Conservation (phyloP, 2,888 invertebrate genomes). For the Myopa testacea region DNA sequence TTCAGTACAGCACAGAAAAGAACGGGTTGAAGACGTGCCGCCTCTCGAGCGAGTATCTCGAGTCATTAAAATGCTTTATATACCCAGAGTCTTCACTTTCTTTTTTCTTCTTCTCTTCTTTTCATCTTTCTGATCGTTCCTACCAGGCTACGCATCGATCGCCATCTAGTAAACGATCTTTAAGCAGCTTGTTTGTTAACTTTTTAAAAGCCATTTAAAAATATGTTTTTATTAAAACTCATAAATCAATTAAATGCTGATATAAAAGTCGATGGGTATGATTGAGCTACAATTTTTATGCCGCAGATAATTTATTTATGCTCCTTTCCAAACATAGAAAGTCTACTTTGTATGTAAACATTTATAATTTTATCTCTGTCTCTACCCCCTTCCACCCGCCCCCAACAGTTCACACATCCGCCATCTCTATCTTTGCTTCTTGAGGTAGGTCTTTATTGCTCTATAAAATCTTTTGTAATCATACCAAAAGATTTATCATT, state of each 20-base stretch:
- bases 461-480: too few species aligned
- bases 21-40: too few species aligned
- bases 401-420: too few species aligned
- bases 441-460: too few species aligned
- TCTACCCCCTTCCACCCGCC: too few species aligned
- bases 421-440: too few species aligned
- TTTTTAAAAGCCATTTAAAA: conserved; percentile 36
- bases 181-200: conserved; percentile 35
- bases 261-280: neutral
- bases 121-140: neutral
- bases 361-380: too few species aligned
- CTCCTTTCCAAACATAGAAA: neutral
- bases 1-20: neutral
- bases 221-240: conserved; percentile 37
- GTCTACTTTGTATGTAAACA: too few species aligned
- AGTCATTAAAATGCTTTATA: conserved; percentile 8
- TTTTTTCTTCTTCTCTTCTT: neutral
- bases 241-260: conserved; percentile 34
- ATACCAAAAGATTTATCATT: too few species aligned
- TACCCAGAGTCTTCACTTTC: neutral
- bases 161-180: conserved; percentile 23
- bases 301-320: neutral
- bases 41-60: neutral
- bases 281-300: neutral
- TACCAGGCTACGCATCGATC: conserved; percentile 19